Evolutionary conservation across 2,113 vertebrate genomes (phyloP).

Genomic region (Reinhardtius hippoglossoides): DNA sequence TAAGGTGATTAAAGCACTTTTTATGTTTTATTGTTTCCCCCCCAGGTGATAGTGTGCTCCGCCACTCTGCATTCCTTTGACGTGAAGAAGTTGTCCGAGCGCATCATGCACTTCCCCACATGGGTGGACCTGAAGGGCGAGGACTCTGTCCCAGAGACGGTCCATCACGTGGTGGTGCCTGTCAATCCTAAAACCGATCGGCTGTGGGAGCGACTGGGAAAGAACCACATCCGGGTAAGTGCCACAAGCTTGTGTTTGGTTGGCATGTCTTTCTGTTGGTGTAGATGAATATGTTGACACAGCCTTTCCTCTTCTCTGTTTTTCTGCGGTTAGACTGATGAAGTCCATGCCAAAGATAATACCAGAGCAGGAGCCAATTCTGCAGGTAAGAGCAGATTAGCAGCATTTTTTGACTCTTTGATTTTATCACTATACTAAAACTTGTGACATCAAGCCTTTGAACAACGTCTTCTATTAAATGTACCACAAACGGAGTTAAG

Average conservation of each 20-base stretch:
- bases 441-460: background rate
- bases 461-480: too few relatives aligned
- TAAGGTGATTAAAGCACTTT: too few relatives aligned
- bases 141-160: slow-evolving; percentile 96
- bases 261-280: background rate
- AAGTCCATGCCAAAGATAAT: slow-evolving; percentile 96
- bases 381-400: slow-evolving; percentile 81
- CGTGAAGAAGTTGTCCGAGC: slow-evolving; percentile 97
- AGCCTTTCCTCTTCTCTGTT: background rate
- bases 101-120: slow-evolving; percentile 99
- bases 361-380: slow-evolving; percentile 90
- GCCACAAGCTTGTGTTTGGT: background rate
- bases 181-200: slow-evolving; percentile 93
- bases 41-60: slow-evolving; percentile 96
- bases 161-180: slow-evolving; percentile 95
- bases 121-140: slow-evolving; percentile 99
- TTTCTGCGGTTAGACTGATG: slow-evolving; percentile 87
- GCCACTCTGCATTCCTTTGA: slow-evolving; percentile 98
- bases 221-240: slow-evolving; percentile 90
- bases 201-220: slow-evolving; percentile 91
- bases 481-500: background rate
- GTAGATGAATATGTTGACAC: background rate
- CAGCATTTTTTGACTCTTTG: background rate
- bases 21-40: too few relatives aligned
- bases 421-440: background rate